Evolutionary conservation across 2,113 vertebrate species (phyloP).

Genomic region (Riparia riparia): DNA sequence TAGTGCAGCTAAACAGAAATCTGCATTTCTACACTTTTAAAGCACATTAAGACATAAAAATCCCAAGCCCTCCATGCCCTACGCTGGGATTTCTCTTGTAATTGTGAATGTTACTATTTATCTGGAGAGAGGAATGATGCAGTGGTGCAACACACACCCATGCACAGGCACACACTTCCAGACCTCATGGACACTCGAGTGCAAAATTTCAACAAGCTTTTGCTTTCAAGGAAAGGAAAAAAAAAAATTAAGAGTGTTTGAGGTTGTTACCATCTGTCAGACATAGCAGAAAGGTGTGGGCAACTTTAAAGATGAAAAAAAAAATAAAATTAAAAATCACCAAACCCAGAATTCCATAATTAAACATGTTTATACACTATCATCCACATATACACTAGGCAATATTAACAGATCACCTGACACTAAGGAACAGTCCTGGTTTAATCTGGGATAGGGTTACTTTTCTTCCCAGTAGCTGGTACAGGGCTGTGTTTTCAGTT

Average conservation of each 20-base stretch:
- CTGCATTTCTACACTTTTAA: background rate
- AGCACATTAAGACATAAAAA: background rate
- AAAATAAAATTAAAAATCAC: background rate
- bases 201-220: background rate
- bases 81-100: background rate
- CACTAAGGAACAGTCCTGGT: background rate
- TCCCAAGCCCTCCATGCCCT: background rate
- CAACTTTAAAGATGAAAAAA: background rate
- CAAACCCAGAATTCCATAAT: background rate
- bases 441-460: background rate
- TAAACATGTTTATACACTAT: background rate
- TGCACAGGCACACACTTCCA: rapidly evolving
- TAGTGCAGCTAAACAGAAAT: background rate
- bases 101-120: background rate
- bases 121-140: background rate
- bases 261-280: background rate
- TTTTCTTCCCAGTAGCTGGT: background rate
- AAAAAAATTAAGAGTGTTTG: background rate
- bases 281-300: background rate
- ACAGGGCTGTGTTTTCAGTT: background rate
- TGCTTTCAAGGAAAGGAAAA: background rate
- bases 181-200: rapidly evolving
- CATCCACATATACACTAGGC: background rate
- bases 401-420: background rate
- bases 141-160: rapidly evolving